Conservation (phyloP, 92 coral and sea anemone species). For the Scolanthus callimorphus region DNA sequence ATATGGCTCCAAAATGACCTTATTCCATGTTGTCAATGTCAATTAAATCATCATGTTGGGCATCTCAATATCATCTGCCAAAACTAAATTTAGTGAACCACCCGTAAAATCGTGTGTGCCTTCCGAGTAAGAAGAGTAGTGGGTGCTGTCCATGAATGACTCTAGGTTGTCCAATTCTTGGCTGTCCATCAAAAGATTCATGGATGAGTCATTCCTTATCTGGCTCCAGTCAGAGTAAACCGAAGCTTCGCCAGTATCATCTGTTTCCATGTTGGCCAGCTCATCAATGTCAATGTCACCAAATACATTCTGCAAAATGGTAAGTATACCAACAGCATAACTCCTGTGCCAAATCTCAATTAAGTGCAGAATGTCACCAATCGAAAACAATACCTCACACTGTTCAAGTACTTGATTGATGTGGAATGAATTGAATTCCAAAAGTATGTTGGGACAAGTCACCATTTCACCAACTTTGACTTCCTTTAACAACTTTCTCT, state of each 20-base stretch:
- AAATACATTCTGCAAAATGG: neutral
- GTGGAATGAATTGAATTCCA: conserved; percentile 60
- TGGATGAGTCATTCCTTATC: conserved; percentile 49
- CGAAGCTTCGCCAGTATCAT: conserved; percentile 11
- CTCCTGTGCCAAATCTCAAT: conserved; percentile 57
- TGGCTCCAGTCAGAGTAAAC: conserved; percentile 38
- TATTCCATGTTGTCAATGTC: too few relatives aligned
- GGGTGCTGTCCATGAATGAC: conserved; percentile 12
- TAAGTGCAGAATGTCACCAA: conserved; percentile 28
- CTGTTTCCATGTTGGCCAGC: neutral
- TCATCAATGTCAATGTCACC: conserved; percentile 10
- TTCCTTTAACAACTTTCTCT: neutral
- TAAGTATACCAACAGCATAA: neutral
- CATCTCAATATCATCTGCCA: too few relatives aligned
- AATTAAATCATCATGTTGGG: too few relatives aligned
- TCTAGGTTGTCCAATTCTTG: conserved; percentile 29
- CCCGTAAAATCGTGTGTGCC: neutral
- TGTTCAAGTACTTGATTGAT: conserved; percentile 43
- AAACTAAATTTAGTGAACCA: too few relatives aligned
- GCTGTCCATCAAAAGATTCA: conserved; percentile 34
- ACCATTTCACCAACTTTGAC: conserved; percentile 29
- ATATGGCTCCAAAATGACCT: too few relatives aligned
- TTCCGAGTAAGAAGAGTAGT: conserved; percentile 2
- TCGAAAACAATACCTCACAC: conserved; percentile 29
- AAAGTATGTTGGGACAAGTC: conserved; percentile 50